A percentile compares a stretch with the other conserved stretches of the same genome.
Evolutionary conservation across 92 coral and sea anemone genomes (phyloP).

Genomic region (Scolanthus callimorphus): DNA sequence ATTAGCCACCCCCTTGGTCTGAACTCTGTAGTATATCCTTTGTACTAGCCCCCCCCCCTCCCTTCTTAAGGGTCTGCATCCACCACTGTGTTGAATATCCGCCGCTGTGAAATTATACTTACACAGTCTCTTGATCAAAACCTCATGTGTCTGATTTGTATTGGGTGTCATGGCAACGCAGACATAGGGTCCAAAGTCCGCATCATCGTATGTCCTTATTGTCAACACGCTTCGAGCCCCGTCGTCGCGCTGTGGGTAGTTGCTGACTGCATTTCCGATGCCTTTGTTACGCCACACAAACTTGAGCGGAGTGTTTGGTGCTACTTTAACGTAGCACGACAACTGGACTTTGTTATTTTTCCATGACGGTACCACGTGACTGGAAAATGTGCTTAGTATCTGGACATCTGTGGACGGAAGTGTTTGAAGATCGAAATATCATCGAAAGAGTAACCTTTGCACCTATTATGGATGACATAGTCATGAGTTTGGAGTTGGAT

Average conservation of each 20-base stretch:
- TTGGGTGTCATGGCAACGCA: slow-evolving; percentile 44
- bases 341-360: slow-evolving; percentile 23
- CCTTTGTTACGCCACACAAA: slow-evolving; percentile 26
- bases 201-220: slow-evolving; percentile 15
- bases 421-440: no score
- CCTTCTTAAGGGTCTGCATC: no score
- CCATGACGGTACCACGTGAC: slow-evolving; percentile 26
- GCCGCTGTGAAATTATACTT: slow-evolving; percentile 6
- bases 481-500: no score
- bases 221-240: slow-evolving; percentile 7
- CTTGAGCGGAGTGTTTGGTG: neutral
- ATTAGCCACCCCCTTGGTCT: no score
- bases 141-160: slow-evolving; percentile 26
- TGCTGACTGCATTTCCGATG: slow-evolving; percentile 9
- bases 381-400: slow-evolving; percentile 17
- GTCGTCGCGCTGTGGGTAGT: slow-evolving; percentile 5
- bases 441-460: no score
- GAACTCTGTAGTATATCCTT: no score
- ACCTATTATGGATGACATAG: no score
- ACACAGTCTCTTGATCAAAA: slow-evolving; percentile 46
- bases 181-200: slow-evolving; percentile 44
- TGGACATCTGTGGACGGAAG: slow-evolving; percentile 11
- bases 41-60: no score
- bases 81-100: no score
- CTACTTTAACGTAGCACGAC: slow-evolving; percentile 12